Conservation (phyloP, 1,140 invertebrate species). For the Teleopsis dalmanni region DNA sequence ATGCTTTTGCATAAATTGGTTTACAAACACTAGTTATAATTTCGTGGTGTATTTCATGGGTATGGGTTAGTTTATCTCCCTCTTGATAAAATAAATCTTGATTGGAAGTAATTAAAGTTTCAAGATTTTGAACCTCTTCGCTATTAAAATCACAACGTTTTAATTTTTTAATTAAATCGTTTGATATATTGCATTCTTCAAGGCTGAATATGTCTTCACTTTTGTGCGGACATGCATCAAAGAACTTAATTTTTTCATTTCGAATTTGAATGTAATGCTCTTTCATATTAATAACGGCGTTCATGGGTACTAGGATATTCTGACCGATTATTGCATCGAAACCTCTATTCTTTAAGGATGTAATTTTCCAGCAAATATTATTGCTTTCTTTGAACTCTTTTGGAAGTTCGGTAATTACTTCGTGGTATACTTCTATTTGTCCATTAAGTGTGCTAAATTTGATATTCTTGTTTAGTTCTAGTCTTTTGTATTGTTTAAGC, state of each 20-base stretch:
- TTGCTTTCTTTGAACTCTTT: not conserved
- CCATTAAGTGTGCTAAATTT: not conserved
- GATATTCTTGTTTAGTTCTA: not conserved
- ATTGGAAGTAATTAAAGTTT: not conserved
- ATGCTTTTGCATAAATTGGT: conserved; percentile 31
- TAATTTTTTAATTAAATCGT: not conserved
- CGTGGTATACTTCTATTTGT: not conserved
- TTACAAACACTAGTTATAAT: conserved; percentile 21
- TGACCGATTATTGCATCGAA: not conserved
- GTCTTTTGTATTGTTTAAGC: not conserved
- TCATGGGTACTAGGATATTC: not conserved
- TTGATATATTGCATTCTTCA: no score
- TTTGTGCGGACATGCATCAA: not conserved
- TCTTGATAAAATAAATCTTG: conserved; percentile 8
- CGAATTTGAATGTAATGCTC: not conserved
- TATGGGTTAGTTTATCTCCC: conserved; percentile 3
- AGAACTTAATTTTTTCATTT: not conserved
- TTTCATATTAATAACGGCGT: not conserved
- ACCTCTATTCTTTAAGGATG: not conserved
- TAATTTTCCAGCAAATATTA: not conserved
- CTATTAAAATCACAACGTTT: conserved; percentile 4
- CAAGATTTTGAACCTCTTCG: not conserved
- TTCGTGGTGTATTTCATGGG: conserved; percentile 17
- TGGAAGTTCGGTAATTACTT: not conserved
- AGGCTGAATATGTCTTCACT: no score